Conservation (phyloP, 2,113 vertebrate genomes). For the Phyllostomus discolor region DNA sequence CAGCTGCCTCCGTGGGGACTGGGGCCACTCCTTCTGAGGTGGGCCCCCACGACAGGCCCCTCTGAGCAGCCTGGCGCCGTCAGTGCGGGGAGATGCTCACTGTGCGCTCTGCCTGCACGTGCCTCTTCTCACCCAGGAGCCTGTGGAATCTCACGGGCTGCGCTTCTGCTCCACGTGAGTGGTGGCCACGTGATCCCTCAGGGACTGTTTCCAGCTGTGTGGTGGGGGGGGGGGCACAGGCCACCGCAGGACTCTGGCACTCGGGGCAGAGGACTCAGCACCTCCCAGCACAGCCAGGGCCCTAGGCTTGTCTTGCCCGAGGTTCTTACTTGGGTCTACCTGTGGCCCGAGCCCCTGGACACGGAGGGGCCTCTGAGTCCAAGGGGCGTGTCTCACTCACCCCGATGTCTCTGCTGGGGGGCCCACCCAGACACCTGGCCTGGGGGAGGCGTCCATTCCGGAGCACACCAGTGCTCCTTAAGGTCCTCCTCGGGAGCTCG, state of each 20-base stretch:
- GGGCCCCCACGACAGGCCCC: too few relatives aligned
- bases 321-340: background rate
- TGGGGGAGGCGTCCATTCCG: background rate
- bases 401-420: fast-evolving
- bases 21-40: background rate
- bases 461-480: background rate
- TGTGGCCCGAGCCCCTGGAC: background rate
- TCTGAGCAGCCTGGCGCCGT: background rate
- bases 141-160: too few relatives aligned
- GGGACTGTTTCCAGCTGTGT: background rate
- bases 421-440: background rate
- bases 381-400: background rate
- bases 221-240: background rate
- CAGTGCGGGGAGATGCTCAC: background rate
- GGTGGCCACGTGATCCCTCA: background rate
- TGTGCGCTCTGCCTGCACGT: background rate
- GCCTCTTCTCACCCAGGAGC: background rate
- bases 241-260: background rate
- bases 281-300: background rate
- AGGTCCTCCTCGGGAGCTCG: background rate
- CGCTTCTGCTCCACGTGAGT: background rate
- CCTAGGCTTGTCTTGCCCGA: too few relatives aligned
- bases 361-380: background rate
- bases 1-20: background rate
- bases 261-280: background rate